Base-by-base conservation (phyloP, 2,113 vertebrate species). In the Corvus moneduloides region DNA sequence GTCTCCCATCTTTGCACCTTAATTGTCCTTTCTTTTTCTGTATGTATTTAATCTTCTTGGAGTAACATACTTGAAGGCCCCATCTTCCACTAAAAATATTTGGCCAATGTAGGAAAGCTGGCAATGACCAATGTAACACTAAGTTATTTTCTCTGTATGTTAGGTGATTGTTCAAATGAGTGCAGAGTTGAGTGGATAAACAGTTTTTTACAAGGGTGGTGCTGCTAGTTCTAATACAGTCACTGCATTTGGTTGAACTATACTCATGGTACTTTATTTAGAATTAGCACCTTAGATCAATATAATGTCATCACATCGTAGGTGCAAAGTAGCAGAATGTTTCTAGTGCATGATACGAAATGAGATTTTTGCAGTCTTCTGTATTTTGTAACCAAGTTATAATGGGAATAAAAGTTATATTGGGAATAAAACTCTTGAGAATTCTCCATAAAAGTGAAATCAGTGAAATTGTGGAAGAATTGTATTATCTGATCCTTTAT, bases 281-380 rank as follows among this genome's bases (percentile, higher is more conserved):
- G 32, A 90, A 39, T 35, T 19, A 63, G 12, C 22, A 54, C 21
- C 41, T 55, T 54, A 8, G 14, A 16, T 58, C 6, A 4, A 37
- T 43, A 35, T 10, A 26, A 15, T 28, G 17, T 20, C 20, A 56
- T 43, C 2, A 2, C 1, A 24, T 27, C 0, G 0, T 35, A 46
- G 30, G 27, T 88, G 51, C n/a, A 51, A 59, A 26, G 32, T 46
- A 64, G 32, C 24, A 71, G 41, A 10, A 72, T 68, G 13, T 43
- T 79, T 92, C 46, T 61, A n/a, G 33, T 61, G 23, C 23, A 16
- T 82, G 16, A 43, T 8, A 23, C 15, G 13, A 66, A 88, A 58
- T 67, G 6, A 75, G 20, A 26, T 48, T 63, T 72, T 80, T 84
- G n/a, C 33, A 48, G 1, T 82, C 24, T 49, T 67, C 30, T 24